Evolutionary conservation across 2,113 vertebrate species (phyloP), one percentile per base, ranked within the genome.

Genomic region (Callocephalon fimbriatum): DNA sequence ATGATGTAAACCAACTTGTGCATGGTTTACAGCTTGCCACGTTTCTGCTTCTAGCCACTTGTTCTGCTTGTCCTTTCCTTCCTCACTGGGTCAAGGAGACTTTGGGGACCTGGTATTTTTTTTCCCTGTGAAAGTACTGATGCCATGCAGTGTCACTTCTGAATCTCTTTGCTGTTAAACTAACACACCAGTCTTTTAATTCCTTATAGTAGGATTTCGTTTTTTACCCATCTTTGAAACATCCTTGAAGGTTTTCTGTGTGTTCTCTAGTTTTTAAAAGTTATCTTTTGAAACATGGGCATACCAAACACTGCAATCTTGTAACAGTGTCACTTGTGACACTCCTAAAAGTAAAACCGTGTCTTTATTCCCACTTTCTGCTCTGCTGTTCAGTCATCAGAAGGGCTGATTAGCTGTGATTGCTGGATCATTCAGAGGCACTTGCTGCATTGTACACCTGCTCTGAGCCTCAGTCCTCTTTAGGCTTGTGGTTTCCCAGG

Each of bases 1-100:
- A 5, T 6, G 31, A 23, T 58, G 35, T 62, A 48, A 53, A 82
- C 19, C 1, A 0, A 0, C 22, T 31, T 56, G 1, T 1, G 0
- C 66, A 56, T 48, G 27, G 16, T 42, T 86, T 80, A 50, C 53
- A 70, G n/a, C 42, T 80, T 82, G 25, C 21, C 0, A 4, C 0
- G 0, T 13, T 72, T 54, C 68, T 85, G 38, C 78, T 71, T 72
- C 35, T 29, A 54, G 38, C 32, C 0, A 0, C 10, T 86, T 2
- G 0, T 37, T 83, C 67, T 44, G 7, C 48, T 35, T 76, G 6
- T 1, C 1, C 18, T 10, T 80, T 88, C 72, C 12, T 73, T 88
- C 80, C 58, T 73, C 40, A 15, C 23, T 5, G 42, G 3, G 2
- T 66, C 32, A 38, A 23, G 37, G 62, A 73, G 15, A 16, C 31